These are phyloP conservation scores for Darevskia mixta DNA, from an alignment of 2,797 vertebrate genomes.

Conservation along the genomic window DNA sequence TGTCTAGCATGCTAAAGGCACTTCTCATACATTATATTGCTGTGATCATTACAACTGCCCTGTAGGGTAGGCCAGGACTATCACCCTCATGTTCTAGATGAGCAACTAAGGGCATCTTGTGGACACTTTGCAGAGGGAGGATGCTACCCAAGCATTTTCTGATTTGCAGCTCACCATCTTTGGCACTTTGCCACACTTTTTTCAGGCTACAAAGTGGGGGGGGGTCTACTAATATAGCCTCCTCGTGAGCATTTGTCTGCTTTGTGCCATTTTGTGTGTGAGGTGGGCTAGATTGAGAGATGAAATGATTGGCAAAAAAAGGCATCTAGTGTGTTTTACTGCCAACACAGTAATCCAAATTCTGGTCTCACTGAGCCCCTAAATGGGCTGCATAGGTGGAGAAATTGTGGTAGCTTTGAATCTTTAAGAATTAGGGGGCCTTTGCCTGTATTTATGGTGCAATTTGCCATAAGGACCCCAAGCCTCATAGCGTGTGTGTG, in stretches of 20 bases:
- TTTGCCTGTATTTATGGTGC: background rate
- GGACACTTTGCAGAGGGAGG: too few species aligned
- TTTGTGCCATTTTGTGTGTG: background rate
- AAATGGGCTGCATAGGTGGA: background rate
- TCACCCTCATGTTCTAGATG: background rate
- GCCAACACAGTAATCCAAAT: background rate
- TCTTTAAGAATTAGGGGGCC: background rate
- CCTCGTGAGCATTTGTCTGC: too few species aligned
- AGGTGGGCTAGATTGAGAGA: background rate
- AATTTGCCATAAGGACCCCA: background rate
- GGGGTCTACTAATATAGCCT: too few species aligned
- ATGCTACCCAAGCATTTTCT: too few species aligned
- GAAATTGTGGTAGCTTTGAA: background rate
- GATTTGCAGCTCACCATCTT: too few species aligned
- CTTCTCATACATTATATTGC: background rate
- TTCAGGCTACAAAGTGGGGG: too few species aligned
- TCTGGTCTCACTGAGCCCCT: background rate
- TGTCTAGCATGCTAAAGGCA: too few species aligned
- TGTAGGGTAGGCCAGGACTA: background rate
- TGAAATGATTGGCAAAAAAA: background rate
- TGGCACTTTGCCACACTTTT: too few species aligned
- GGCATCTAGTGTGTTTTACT: background rate
- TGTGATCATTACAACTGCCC: too few species aligned
- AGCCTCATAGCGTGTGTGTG: too few species aligned
- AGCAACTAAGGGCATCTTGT: too few species aligned